A percentile compares a stretch with the other conserved stretches of the same genome.
Conservation (phyloP, 2,888 invertebrate genomes). For the Omphaloscelis lunosa region DNA sequence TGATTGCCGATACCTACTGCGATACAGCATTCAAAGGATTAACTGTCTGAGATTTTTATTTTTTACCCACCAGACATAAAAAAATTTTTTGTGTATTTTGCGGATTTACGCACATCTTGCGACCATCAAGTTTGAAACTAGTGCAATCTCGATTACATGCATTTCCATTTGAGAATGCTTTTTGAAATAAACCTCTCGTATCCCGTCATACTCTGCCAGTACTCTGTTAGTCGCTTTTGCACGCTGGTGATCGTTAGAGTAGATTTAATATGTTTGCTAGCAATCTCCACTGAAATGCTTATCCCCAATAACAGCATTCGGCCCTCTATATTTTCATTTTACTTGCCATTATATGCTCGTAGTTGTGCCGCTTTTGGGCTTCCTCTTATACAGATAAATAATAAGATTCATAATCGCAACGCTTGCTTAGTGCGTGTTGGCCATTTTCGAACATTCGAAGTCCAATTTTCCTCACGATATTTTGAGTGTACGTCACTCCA, state of each 20-base stretch:
- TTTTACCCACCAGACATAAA: background rate
- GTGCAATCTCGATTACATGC: conserved; percentile 8
- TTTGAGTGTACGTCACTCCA: background rate
- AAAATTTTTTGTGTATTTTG: background rate
- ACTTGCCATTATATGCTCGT: background rate
- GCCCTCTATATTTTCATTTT: background rate
- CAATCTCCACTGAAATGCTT: background rate
- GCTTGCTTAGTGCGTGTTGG: background rate
- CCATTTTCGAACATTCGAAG: background rate
- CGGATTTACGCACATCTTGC: background rate
- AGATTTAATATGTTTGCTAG: conserved; percentile 9
- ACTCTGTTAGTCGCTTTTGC: background rate
- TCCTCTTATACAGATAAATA: background rate
- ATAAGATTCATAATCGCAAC: background rate
- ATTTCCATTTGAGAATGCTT: background rate
- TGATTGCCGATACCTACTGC: conserved; percentile 8
- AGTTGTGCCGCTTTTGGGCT: background rate
- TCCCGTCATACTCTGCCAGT: background rate
- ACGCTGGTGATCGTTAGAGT: background rate
- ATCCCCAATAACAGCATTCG: background rate
- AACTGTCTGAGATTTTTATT: background rate
- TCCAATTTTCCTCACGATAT: too few relatives aligned
- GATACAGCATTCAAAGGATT: background rate
- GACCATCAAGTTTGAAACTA: background rate
- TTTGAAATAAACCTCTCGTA: background rate